Evolutionary conservation across 1,140 invertebrate genomes (phyloP).

Genomic region (Schlechtendalia chinensis): DNA sequence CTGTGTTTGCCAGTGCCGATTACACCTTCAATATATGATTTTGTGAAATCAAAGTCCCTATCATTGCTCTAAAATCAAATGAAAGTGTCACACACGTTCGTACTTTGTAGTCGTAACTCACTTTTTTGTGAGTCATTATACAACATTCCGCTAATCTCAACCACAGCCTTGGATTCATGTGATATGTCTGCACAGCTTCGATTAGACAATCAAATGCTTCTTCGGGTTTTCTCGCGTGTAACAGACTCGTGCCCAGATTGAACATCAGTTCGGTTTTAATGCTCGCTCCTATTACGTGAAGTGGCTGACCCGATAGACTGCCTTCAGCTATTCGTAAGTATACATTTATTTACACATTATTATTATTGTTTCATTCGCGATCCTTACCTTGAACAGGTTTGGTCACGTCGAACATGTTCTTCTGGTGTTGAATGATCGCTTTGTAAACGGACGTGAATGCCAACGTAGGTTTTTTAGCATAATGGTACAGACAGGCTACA

Average conservation of each 20-base stretch:
- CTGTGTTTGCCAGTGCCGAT: slow-evolving; percentile 64
- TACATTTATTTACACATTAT: slow-evolving; percentile 10
- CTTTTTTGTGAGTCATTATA: slow-evolving; percentile 69
- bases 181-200: slow-evolving; percentile 81
- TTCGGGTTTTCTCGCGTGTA: slow-evolving; percentile 75
- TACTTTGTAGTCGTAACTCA: slow-evolving; percentile 55
- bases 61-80: slow-evolving; percentile 63
- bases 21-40: slow-evolving; percentile 66
- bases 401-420: slow-evolving; percentile 59
- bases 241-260: slow-evolving; percentile 83
- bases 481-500: slow-evolving; percentile 82
- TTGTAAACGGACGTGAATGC: slow-evolving; percentile 82
- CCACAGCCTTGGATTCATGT: slow-evolving; percentile 88
- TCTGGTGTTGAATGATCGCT: slow-evolving; percentile 78
- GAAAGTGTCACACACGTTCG: slow-evolving; percentile 38
- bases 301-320: slow-evolving; percentile 59
- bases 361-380: neutral
- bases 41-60: slow-evolving; percentile 65
- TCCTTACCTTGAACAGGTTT: slow-evolving; percentile 56
- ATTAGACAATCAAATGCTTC: slow-evolving; percentile 89
- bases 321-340: slow-evolving; percentile 55
- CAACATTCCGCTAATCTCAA: slow-evolving; percentile 90
- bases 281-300: slow-evolving; percentile 64
- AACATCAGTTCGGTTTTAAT: slow-evolving; percentile 82
- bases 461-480: slow-evolving; percentile 81